Percentiles rank a stretch among this genome's conserved stretches.
Evolutionary conservation across 2,888 invertebrate species (phyloP).

Genomic region (Eupithecia dodoneata): DNA sequence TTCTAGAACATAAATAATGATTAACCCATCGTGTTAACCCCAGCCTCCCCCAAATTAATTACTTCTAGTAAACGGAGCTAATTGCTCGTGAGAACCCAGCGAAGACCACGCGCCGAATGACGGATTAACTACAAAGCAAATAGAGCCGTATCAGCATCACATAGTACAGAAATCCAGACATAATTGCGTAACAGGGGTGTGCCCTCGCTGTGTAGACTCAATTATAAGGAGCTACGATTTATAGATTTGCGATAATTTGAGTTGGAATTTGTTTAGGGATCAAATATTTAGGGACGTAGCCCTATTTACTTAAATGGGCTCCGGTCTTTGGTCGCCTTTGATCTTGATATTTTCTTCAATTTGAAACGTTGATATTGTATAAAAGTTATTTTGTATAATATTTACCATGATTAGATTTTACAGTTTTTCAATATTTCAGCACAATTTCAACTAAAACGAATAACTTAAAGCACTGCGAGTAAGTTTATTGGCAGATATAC

Average conservation of each 20-base stretch:
- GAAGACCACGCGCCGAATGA: conserved; percentile 48
- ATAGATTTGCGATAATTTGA: conserved; percentile 42
- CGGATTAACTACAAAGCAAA: conserved; percentile 51
- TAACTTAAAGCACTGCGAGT: no score
- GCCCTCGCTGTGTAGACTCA: conserved; percentile 27
- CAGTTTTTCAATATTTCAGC: no score
- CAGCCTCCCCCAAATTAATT: conserved; percentile 63
- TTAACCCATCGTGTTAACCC: conserved; percentile 58
- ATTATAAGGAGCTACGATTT: conserved; percentile 39
- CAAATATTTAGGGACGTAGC: conserved; percentile 25
- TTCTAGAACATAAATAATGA: conserved; percentile 51
- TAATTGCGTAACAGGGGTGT: conserved; percentile 23
- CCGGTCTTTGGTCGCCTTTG: background rate
- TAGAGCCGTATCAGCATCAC: conserved; percentile 39
- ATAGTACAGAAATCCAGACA: conserved; percentile 30
- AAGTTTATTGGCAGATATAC: no score
- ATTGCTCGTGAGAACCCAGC: conserved; percentile 59
- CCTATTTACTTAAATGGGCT: background rate
- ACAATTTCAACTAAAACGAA: no score
- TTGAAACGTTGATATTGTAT: background rate
- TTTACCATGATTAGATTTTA: no score
- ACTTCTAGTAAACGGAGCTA: conserved; percentile 64
- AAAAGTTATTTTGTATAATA: no score
- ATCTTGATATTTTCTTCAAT: background rate
- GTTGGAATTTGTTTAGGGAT: conserved; percentile 32